phyloP scores from a whole-genome alignment of 1,140 invertebrate species.

The Leptinotarsa lineolata region DNA sequence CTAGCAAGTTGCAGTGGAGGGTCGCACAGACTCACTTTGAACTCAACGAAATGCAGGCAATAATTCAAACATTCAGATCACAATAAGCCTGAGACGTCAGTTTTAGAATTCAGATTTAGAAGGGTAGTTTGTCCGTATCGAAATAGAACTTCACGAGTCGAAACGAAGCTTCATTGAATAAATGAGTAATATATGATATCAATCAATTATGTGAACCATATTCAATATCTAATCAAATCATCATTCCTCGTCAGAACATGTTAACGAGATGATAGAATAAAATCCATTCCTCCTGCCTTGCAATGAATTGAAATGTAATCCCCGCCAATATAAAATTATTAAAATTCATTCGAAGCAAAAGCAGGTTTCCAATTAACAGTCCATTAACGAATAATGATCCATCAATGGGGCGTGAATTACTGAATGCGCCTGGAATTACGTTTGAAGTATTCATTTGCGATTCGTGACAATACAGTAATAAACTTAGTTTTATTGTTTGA shows the following conservation, averaged over 20 bases:
- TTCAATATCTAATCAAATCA: not conserved
- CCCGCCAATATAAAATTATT: slow-evolving; percentile 13
- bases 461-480: slow-evolving; percentile 42
- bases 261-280: not conserved
- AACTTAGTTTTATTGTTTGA: slow-evolving; percentile 43
- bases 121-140: too few species aligned
- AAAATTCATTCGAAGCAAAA: slow-evolving; percentile 21
- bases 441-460: slow-evolving; percentile 38
- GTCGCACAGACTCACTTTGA: too few species aligned
- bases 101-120: too few species aligned
- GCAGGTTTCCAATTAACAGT: slow-evolving; percentile 31
- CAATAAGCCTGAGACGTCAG: too few species aligned
- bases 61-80: too few species aligned
- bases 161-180: too few species aligned
- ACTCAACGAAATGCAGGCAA: too few species aligned
- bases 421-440: slow-evolving; percentile 25
- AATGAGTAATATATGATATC: too few species aligned
- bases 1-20: too few species aligned
- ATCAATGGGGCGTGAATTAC: slow-evolving; percentile 26
- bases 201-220: too few species aligned
- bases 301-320: not conserved
- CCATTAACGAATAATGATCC: slow-evolving; percentile 33
- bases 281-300: not conserved
- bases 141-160: too few species aligned
- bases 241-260: not conserved